Conservation (phyloP, 1,140 invertebrate species). For the Drosophila baimaii region DNA sequence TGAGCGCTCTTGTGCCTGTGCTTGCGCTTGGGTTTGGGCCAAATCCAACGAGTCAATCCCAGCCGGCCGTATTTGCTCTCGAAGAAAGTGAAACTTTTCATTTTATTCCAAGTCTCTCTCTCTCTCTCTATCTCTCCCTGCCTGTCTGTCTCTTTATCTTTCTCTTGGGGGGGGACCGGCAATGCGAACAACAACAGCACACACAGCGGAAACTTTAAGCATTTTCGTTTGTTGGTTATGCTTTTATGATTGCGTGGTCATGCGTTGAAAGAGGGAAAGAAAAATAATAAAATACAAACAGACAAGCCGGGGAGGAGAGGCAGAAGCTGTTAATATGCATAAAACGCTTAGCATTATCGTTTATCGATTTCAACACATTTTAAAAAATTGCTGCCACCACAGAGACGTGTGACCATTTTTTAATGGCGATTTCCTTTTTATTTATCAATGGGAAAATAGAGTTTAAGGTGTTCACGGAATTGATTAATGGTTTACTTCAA, state of each 20-base stretch:
- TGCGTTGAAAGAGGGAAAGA: slow-evolving; percentile 43
- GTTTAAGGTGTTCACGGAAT: background rate
- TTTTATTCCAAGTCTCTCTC: slow-evolving; percentile 37
- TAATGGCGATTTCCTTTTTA: slow-evolving; percentile 50
- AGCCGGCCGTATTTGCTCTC: slow-evolving; percentile 41
- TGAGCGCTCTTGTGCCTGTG: slow-evolving; percentile 15
- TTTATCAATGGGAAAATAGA: slow-evolving; percentile 16
- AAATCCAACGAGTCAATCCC: slow-evolving; percentile 48
- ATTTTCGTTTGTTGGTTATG: slow-evolving; percentile 47
- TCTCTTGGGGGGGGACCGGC: slow-evolving; percentile 39
- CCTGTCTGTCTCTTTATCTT: slow-evolving; percentile 21
- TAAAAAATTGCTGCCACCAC: slow-evolving; percentile 21
- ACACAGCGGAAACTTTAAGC: slow-evolving; percentile 52
- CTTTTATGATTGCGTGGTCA: slow-evolving; percentile 58
- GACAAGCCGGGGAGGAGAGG: background rate
- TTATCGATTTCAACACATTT: slow-evolving; percentile 72
- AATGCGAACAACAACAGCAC: slow-evolving; percentile 51
- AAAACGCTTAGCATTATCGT: slow-evolving; percentile 52
- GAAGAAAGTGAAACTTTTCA: slow-evolving; percentile 79
- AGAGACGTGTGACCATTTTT: slow-evolving; percentile 36
- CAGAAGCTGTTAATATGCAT: slow-evolving; percentile 65
- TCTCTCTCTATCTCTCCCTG: slow-evolving; percentile 17
- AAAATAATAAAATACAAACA: slow-evolving; percentile 18
- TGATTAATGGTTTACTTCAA: slow-evolving; percentile 3
- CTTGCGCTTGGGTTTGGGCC: slow-evolving; percentile 24